Conservation (phyloP, 2,113 vertebrate genomes). For the Malurus elegans region DNA sequence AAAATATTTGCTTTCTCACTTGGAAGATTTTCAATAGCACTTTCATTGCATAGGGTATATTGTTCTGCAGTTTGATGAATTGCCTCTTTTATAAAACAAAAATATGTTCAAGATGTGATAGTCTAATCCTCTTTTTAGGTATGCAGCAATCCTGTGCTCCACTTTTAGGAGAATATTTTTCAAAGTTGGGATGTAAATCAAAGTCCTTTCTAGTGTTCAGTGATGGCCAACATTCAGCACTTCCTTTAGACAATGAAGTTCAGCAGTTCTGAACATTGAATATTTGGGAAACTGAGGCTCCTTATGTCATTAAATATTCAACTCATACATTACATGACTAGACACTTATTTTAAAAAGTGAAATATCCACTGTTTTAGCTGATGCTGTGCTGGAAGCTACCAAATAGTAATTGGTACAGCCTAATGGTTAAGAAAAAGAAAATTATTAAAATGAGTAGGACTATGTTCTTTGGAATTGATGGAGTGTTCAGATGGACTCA, state of each 20-base stretch:
- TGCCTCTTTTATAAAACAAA: constrained; percentile 1
- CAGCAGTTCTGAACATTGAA: background rate
- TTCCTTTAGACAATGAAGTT: background rate
- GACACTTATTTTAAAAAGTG: background rate
- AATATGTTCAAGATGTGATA: constrained; percentile 41
- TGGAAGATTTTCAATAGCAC: constrained; percentile 1
- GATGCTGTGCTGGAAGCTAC: background rate
- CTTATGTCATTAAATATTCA: background rate
- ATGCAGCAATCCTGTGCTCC: background rate
- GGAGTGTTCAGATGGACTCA: background rate
- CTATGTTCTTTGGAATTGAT: background rate
- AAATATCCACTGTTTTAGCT: background rate
- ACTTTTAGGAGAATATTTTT: background rate
- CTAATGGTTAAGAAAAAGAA: background rate
- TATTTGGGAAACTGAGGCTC: background rate
- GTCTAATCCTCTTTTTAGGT: background rate
- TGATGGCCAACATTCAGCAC: background rate
- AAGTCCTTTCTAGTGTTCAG: background rate
- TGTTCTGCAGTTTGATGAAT: constrained; percentile 28
- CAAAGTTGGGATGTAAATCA: background rate
- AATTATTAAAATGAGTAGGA: background rate
- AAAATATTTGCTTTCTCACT: background rate
- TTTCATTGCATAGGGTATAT: background rate
- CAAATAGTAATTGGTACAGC: background rate
- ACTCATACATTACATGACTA: background rate